Evolutionary conservation across 1,140 invertebrate genomes (phyloP), one percentile per base, ranked within the genome.

Genomic region (Hycleus cichorii): DNA sequence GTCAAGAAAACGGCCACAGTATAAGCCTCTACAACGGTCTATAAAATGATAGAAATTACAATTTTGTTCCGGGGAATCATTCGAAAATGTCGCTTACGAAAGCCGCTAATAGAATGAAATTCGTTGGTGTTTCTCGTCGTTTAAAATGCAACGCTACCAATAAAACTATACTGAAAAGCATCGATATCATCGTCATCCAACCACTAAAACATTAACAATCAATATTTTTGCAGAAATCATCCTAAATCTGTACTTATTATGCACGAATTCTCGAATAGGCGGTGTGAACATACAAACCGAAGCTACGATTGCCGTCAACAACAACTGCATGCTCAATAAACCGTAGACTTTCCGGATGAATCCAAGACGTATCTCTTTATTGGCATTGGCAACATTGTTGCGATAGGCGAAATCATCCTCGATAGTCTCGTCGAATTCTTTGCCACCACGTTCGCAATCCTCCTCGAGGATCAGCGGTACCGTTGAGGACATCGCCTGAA

Each of bases 311-410:
- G 85, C 78, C 7, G 88, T 91, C 4, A 87, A 74, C 26, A 89
- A 71, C 26, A 93, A 77, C 72, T 93, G 90, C 12, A 86, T 76
- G 24, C 81, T 82, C 10, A 93, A 74, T 12, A 93, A 79, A 2
- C 87, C 85, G 76, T 91, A 93, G 3, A 93, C 90, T 72, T 93
- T 93, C n/a, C 89, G 79, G 46, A 93, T 77, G 68, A 93, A 93
- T 2, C 75, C 85, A 64, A 88, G 75, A 47, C 85, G 77, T 58
- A 88, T 85, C 53, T 79, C 77, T 59, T 82, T 79, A 43, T 77
- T 76, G 0, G 84, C 83, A 69, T 83, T 80, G 39, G 77, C 65
- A 10, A 88, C 84, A 77, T 86, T 87, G 67, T 87, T 88, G 47
- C 78, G 76, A 66, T 84, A 86, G 3, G 80, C 75, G 77, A 87